Evolutionary conservation across 2,797 vertebrate species (phyloP), one percentile per base, ranked within the genome.

Genomic region (Clarias pachynema): DNA sequence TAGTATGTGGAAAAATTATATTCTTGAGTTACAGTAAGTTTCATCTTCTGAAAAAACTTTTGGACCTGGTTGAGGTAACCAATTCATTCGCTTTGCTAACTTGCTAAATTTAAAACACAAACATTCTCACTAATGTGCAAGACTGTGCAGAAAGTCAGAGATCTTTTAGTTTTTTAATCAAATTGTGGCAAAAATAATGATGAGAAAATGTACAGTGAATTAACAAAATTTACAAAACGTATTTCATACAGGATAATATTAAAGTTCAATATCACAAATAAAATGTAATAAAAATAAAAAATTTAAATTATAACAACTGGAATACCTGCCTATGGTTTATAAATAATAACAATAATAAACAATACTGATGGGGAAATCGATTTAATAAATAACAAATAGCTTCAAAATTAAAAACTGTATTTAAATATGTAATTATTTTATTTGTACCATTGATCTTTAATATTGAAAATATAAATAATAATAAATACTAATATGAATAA

Each of bases 1-100:
- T 77, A 86, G 59, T 53, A 75, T 57, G 14, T 59, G 24, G 92
- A 91, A 94, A 94, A 93, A 93, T 94, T 89, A 93, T 93, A 94
- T 94, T 90, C 83, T 89, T 89, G 86, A 89, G 85, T 89, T 87
- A 49, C 44, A 49, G 44, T 49, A 81, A n/a, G 40, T 79, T 59
- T 83, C 29, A 49, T 83, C 88, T 89, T 86, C 85, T 85, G 89
- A 89, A 93, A 90, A 91, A 91, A 93, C 14, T 26, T 69, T 70
- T 82, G 29, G 22, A 70, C n/a, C 24, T 24, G 56, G 29, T 59
- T 78, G 34, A 62, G 22, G n/a, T 5, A 87, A 93, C 40, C 22
- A 60, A 82, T 14, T 60, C 9, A 31, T 49, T 72, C 15, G 29
- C 22, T 22, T 34, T 26, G 31, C 31, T 73, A 73, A 49, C 20